These are phyloP conservation scores for Synergus japonicus DNA, from an alignment of 2,888 invertebrate genomes.

Conservation along the genomic window DNA sequence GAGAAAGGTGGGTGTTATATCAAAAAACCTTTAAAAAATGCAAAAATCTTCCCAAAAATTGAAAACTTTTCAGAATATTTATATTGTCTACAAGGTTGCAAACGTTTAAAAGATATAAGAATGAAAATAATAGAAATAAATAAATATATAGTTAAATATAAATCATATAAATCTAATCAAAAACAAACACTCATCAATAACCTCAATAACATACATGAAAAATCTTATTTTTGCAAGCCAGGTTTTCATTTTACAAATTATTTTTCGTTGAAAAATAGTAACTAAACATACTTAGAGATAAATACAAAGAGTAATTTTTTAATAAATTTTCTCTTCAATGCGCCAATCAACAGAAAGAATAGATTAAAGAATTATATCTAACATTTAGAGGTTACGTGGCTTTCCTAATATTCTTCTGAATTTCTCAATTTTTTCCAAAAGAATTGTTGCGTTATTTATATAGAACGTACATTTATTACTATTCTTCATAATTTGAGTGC, in stretches of 20 bases:
- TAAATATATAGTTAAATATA: not conserved
- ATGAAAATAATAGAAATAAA: not conserved
- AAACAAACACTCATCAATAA: not conserved
- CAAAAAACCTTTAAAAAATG: not conserved
- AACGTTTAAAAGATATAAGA: not conserved
- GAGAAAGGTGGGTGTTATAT: not conserved
- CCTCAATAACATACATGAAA: too few relatives aligned
- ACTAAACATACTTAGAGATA: not conserved
- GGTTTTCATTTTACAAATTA: not conserved
- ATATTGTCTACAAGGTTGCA: too few relatives aligned
- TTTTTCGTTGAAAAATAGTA: not conserved
- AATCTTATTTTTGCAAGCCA: not conserved
- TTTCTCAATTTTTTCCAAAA: not conserved
- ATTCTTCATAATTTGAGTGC: not conserved
- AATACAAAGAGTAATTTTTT: not conserved
- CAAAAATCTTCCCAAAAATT: too few relatives aligned
- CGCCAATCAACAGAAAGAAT: not conserved
- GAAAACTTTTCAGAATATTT: too few relatives aligned
- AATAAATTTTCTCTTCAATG: not conserved
- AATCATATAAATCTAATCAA: not conserved
- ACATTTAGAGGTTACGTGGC: slow-evolving; percentile 12
- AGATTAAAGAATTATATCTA: not conserved
- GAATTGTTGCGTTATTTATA: not conserved
- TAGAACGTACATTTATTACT: not conserved
- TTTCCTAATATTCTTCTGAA: not conserved